These are phyloP conservation scores for Caradrina kadenii DNA, from an alignment of 2,888 invertebrate genomes.

Conservation along the genomic window DNA sequence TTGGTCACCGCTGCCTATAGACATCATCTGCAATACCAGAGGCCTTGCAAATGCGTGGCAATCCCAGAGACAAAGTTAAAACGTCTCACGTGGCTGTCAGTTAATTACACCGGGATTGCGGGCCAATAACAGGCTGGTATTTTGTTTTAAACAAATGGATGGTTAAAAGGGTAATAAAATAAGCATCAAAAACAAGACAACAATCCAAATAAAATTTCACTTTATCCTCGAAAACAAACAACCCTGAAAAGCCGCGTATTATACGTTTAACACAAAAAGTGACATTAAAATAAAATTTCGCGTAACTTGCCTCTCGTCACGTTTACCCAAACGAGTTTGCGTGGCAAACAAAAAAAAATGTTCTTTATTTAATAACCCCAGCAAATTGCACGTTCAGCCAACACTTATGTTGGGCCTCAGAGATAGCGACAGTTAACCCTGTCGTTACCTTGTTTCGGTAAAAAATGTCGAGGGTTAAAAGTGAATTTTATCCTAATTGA, in stretches of 20 bases:
- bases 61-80: too few species aligned
- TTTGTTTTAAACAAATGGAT: too few species aligned
- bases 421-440: slow-evolving; percentile 33
- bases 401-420: slow-evolving; percentile 61
- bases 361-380: slow-evolving; percentile 67
- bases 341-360: slow-evolving; percentile 65
- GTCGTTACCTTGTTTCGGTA: slow-evolving; percentile 32
- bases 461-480: slow-evolving; percentile 21
- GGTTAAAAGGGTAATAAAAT: neutral
- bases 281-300: slow-evolving; percentile 56
- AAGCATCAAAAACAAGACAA: neutral
- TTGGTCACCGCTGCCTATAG: too few species aligned
- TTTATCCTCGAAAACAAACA: slow-evolving; percentile 21
- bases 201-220: slow-evolving; percentile 3
- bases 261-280: slow-evolving; percentile 51
- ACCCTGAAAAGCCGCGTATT: slow-evolving; percentile 30
- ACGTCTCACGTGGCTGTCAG: too few species aligned
- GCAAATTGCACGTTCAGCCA: slow-evolving; percentile 65
- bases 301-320: slow-evolving; percentile 58
- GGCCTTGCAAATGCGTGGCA: too few species aligned
- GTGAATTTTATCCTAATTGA: slow-evolving; percentile 42
- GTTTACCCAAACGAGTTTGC: slow-evolving; percentile 62
- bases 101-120: too few species aligned
- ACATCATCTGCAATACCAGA: too few species aligned
- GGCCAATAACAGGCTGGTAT: too few species aligned